Evolutionary conservation across 2,113 vertebrate species (phyloP).

Genomic region (Corapipo altera): DNA sequence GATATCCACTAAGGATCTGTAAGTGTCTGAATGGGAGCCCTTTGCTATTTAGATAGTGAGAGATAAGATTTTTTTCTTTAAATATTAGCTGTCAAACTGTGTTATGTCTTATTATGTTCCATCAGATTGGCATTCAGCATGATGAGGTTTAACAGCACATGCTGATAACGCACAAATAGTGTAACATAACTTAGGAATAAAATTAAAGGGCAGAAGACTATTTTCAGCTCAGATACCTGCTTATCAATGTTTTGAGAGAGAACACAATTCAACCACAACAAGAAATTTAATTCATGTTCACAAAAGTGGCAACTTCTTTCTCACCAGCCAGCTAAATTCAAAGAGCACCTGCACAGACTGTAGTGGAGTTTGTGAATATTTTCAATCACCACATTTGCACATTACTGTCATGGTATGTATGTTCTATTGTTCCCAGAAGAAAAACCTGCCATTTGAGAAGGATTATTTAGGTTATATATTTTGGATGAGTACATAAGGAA

Average conservation of each 20-base stretch:
- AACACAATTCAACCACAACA: constrained; percentile 20
- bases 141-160: constrained; percentile 35
- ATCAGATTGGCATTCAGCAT: constrained; percentile 52
- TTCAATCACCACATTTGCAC: not conserved
- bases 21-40: constrained; percentile 30
- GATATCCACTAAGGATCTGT: constrained; percentile 37
- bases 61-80: constrained; percentile 57
- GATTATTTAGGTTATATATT: constrained; percentile 40
- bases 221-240: constrained; percentile 17
- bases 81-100: constrained; percentile 48
- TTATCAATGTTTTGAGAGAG: constrained; percentile 26
- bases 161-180: constrained; percentile 1
- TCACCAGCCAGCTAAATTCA: not conserved
- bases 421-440: constrained; percentile 15
- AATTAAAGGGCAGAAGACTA: constrained; percentile 1
- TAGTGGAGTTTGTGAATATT: not conserved
- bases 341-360: not conserved
- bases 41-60: constrained; percentile 32
- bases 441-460: constrained; percentile 24
- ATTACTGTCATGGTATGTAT: not conserved
- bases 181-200: constrained; percentile 44
- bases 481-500: constrained; percentile 35
- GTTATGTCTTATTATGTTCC: constrained; percentile 41
- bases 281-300: constrained; percentile 14
- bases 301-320: not conserved